Percentiles rank a stretch among this genome's conserved stretches.
phyloP scores from a whole-genome alignment of 1,140 invertebrate species.

The Drosophila miranda region DNA sequence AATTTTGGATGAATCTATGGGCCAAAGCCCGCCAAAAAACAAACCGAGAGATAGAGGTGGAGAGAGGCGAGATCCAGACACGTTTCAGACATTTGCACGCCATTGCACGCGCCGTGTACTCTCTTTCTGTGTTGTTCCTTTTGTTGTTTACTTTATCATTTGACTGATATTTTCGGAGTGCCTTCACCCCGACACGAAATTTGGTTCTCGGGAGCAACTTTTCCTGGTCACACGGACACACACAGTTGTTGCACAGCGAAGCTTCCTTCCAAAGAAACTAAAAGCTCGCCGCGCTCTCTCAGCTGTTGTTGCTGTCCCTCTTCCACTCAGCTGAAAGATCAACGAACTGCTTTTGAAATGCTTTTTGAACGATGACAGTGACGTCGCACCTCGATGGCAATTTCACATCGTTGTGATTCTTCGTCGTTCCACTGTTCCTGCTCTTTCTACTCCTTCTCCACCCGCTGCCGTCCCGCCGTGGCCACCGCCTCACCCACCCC shows the following conservation, averaged over 20 bases:
- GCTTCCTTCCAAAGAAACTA: slow-evolving; percentile 52
- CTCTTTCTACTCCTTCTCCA: slow-evolving; percentile 13
- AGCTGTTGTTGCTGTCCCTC: neutral
- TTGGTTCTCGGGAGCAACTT: slow-evolving; percentile 61
- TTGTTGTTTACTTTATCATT: slow-evolving; percentile 70
- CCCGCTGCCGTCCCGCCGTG: neutral
- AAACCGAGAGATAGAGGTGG: neutral
- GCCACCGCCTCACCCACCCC: too few relatives aligned
- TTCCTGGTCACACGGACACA: slow-evolving; percentile 54
- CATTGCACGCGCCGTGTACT: slow-evolving; percentile 53
- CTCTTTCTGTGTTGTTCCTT: slow-evolving; percentile 33
- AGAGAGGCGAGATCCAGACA: slow-evolving; percentile 48
- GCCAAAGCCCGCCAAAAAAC: slow-evolving; percentile 47
- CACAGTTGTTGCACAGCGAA: slow-evolving; percentile 9
- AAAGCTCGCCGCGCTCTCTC: slow-evolving; percentile 62
- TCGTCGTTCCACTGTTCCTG: slow-evolving; percentile 34
- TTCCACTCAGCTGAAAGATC: slow-evolving; percentile 49
- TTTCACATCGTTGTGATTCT: slow-evolving; percentile 66
- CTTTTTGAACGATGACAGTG: slow-evolving; percentile 60
- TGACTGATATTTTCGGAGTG: slow-evolving; percentile 77
- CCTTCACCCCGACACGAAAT: slow-evolving; percentile 67
- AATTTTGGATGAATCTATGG: slow-evolving; percentile 46
- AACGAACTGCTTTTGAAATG: slow-evolving; percentile 70
- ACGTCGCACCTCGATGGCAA: slow-evolving; percentile 59
- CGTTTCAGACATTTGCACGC: slow-evolving; percentile 65